phyloP scores from a whole-genome alignment of 2,113 vertebrate genomes.

The Sardina pilchardus region DNA sequence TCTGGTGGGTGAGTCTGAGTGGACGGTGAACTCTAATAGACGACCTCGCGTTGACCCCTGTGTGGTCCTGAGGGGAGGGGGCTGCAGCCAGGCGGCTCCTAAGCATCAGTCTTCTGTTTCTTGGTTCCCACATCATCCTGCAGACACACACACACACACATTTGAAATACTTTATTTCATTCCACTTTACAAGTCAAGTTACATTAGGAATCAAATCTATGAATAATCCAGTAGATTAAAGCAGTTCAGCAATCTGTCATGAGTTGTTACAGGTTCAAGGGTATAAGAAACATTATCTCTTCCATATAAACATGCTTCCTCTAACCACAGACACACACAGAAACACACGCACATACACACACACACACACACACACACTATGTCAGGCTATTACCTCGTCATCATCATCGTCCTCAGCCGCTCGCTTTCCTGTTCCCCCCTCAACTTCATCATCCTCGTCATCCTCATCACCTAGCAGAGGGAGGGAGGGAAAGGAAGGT shows the following conservation, averaged over 20 bases:
- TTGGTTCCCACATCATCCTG: constrained; percentile 86
- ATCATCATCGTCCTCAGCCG: constrained; percentile 82
- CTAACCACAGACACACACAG: constrained; percentile 53
- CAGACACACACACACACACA: constrained; percentile 44
- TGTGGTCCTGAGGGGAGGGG: constrained; percentile 35
- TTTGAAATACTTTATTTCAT: no score
- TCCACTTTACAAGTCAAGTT: no score
- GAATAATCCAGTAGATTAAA: no score
- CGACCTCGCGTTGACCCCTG: constrained; percentile 67
- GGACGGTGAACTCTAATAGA: constrained; percentile 61
- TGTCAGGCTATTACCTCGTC: constrained; percentile 62
- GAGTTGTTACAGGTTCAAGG: no score
- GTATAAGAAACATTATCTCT: no score
- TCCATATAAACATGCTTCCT: no score
- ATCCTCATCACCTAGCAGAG: constrained; percentile 81
- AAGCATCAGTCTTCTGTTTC: constrained; percentile 91
- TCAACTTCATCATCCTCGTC: constrained; percentile 86
- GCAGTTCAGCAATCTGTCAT: no score
- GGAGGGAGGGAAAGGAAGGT: not conserved
- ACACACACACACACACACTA: not conserved
- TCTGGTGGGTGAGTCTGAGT: constrained; percentile 53
- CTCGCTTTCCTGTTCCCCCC: constrained; percentile 79
- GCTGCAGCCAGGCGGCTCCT: constrained; percentile 50
- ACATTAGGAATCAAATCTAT: no score
- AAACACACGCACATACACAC: not conserved